Evolutionary conservation across 1,140 invertebrate species (phyloP).

Genomic region (Drosophila dunni): DNA sequence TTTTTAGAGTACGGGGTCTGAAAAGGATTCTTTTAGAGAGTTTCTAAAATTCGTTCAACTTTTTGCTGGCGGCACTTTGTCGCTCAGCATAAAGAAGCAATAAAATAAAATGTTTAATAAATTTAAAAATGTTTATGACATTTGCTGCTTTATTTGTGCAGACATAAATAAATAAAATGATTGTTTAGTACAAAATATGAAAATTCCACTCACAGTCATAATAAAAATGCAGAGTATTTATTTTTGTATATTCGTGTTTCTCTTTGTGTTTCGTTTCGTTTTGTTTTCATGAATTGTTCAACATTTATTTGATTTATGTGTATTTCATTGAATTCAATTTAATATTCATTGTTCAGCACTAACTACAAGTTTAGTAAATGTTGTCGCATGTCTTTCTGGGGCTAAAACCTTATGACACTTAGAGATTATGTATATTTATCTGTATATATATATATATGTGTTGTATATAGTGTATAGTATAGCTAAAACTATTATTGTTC

Average conservation of each 20-base stretch:
- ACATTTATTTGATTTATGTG: constrained; percentile 45
- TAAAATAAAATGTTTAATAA: constrained; percentile 10
- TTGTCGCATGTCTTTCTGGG: constrained; percentile 57
- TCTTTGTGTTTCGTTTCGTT: no score
- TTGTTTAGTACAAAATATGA: background rate
- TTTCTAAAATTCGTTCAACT: background rate
- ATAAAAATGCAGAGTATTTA: background rate
- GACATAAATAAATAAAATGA: constrained; percentile 5
- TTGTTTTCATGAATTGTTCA: constrained; percentile 26
- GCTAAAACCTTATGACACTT: constrained; percentile 66
- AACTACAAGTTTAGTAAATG: constrained; percentile 56
- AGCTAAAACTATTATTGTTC: constrained; percentile 79
- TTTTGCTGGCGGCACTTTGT: background rate
- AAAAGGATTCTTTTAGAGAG: background rate
- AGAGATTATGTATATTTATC: constrained; percentile 33
- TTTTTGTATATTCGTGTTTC: background rate
- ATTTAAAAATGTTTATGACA: constrained; percentile 8
- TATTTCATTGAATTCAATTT: constrained; percentile 26
- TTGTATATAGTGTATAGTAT: constrained; percentile 40
- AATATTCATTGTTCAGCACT: constrained; percentile 53
- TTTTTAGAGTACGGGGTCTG: no score
- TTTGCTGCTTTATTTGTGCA: background rate
- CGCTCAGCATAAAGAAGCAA: background rate
- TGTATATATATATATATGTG: constrained; percentile 24
- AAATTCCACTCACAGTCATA: background rate